These are phyloP conservation scores for Parochlus steinenii DNA, from an alignment of 2,888 invertebrate species.

Conservation along the genomic window DNA sequence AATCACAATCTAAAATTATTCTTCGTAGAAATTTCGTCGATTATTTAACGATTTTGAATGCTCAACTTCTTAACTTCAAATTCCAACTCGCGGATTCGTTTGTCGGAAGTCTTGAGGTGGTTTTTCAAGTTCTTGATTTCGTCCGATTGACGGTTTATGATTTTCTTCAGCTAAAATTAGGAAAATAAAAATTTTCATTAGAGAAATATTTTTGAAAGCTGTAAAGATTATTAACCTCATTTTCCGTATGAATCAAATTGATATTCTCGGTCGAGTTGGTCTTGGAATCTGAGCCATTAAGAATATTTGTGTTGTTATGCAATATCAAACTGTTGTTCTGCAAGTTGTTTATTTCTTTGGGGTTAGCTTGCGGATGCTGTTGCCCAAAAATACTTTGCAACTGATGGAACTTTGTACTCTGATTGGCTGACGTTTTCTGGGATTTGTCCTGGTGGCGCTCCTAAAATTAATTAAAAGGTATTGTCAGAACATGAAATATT, in stretches of 20 bases:
- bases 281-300: conserved; percentile 12
- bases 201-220: neutral
- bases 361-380: conserved; percentile 29
- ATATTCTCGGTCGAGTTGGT: conserved; percentile 17
- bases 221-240: conserved; percentile 15
- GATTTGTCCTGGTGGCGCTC: conserved; percentile 42
- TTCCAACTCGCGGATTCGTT: conserved; percentile 65
- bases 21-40: no score
- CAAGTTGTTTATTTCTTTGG: conserved; percentile 19
- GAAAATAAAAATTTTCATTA: conserved; percentile 12
- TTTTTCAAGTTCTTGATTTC: conserved; percentile 62
- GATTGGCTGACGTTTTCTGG: conserved; percentile 58
- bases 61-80: conserved; percentile 47
- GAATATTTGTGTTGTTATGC: conserved; percentile 11
- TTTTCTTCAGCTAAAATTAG: conserved; percentile 46
- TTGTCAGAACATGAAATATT: conserved; percentile 10
- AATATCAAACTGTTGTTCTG: conserved; percentile 15
- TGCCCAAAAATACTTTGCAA: conserved; percentile 59
- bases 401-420: conserved; percentile 65
- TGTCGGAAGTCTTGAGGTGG: conserved; percentile 61
- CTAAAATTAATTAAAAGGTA: conserved; percentile 19
- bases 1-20: no score
- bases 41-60: conserved; percentile 7
- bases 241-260: conserved; percentile 15
- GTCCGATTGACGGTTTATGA: conserved; percentile 60